These are phyloP conservation scores for Promerops cafer DNA, from an alignment of 2,113 vertebrate species.

Conservation along the genomic window DNA sequence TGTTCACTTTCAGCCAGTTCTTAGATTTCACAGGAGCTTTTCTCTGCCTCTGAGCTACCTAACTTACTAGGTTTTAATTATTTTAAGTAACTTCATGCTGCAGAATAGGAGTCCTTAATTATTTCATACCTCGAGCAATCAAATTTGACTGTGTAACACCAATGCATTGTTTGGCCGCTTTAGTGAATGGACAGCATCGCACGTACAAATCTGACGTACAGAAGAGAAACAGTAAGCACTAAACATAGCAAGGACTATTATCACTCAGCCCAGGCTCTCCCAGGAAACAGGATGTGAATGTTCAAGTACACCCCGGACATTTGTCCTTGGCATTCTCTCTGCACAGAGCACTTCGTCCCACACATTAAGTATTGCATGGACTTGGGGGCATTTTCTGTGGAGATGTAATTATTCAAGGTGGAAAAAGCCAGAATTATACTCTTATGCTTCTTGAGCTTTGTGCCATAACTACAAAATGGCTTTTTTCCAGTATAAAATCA, in stretches of 20 bases:
- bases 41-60: not conserved
- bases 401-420: not conserved
- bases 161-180: not conserved
- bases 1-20: not conserved
- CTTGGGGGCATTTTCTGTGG: not conserved
- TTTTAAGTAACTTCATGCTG: not conserved
- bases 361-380: rapidly evolving
- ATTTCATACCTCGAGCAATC: rapidly evolving
- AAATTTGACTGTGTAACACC: not conserved
- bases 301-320: not conserved
- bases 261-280: not conserved
- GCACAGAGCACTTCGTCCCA: not conserved
- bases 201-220: not conserved
- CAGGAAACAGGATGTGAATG: not conserved
- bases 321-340: not conserved
- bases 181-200: not conserved
- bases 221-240: not conserved
- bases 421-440: not conserved
- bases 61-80: not conserved
- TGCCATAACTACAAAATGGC: not conserved
- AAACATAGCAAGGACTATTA: not conserved
- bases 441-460: not conserved
- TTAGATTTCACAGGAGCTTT: not conserved
- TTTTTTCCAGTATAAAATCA: not conserved
- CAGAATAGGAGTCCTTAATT: not conserved